Evolutionary conservation across 2,888 invertebrate genomes (phyloP).

Genomic region (Chouioia cunea): DNA sequence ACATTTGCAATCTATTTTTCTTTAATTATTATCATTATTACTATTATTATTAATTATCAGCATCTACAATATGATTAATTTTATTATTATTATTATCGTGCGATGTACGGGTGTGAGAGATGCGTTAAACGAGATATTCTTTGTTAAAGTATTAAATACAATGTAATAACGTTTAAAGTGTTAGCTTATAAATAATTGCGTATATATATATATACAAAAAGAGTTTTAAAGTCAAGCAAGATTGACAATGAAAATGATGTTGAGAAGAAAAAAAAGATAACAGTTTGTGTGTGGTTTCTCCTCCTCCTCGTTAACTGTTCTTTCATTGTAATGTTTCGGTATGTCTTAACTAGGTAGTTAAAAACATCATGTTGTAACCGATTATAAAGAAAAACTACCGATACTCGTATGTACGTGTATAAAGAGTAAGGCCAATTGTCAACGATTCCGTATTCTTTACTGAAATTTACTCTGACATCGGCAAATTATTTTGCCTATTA

Average conservation of each 20-base stretch:
- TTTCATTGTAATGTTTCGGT: constrained; percentile 61
- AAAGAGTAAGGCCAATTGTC: constrained; percentile 30
- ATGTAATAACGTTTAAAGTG: constrained; percentile 38
- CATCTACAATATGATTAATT: constrained; percentile 16
- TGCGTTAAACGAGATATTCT: constrained; percentile 51
- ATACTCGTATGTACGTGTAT: constrained; percentile 54
- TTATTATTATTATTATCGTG: constrained; percentile 12
- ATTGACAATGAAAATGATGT: constrained; percentile 36
- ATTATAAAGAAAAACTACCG: constrained; percentile 43
- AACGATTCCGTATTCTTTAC: constrained; percentile 47
- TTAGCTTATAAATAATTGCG: constrained; percentile 45
- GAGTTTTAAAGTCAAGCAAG: constrained; percentile 33
- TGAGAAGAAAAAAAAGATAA: constrained; percentile 44
- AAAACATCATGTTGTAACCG: constrained; percentile 55
- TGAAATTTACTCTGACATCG: constrained; percentile 17
- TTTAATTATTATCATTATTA: constrained; percentile 23
- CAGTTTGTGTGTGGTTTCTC: constrained; percentile 52
- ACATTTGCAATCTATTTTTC: constrained; percentile 41
- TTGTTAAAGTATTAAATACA: constrained; percentile 61
- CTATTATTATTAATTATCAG: constrained; percentile 24
- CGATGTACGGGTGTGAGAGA: constrained; percentile 35
- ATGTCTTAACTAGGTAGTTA: constrained; percentile 61
- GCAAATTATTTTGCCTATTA: constrained; percentile 13
- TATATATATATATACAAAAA: constrained; percentile 37
- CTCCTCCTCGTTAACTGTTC: constrained; percentile 55